phyloP scores from a whole-genome alignment of 2,113 vertebrate genomes.

The Cyanoliseus patagonus region DNA sequence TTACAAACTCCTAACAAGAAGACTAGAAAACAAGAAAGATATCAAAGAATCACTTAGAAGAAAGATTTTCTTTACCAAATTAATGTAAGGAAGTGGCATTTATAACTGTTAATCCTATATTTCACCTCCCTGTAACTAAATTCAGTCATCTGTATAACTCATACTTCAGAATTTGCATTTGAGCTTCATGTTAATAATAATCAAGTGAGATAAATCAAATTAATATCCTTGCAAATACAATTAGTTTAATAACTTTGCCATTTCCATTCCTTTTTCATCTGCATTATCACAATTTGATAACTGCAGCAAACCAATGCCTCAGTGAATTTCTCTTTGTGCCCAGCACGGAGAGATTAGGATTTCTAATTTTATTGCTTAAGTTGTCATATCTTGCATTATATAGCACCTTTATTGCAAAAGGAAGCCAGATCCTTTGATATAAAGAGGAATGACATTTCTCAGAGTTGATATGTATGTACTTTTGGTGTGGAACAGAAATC shows the following conservation, averaged over 20 bases:
- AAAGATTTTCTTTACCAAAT: not conserved
- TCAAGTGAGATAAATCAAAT: constrained; percentile 62
- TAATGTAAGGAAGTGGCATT: not conserved
- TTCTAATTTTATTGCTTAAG: constrained; percentile 47
- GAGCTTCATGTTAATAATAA: constrained; percentile 44
- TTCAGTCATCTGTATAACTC: constrained; percentile 29
- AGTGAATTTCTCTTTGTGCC: constrained; percentile 15
- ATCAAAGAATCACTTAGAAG: not conserved
- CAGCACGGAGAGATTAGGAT: constrained; percentile 17
- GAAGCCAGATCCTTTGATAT: not conserved
- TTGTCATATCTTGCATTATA: constrained; percentile 2
- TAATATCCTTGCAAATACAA: constrained; percentile 54
- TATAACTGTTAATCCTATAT: constrained; percentile 29
- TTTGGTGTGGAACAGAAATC: not conserved
- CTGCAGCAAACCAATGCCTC: not conserved
- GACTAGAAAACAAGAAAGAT: not conserved
- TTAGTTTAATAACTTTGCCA: constrained; percentile 60
- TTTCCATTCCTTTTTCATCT: constrained; percentile 51
- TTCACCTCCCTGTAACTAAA: not conserved
- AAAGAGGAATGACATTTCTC: not conserved
- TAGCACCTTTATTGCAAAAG: constrained; percentile 6
- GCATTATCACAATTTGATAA: constrained; percentile 19
- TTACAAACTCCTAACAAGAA: not conserved
- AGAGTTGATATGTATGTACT: not conserved
- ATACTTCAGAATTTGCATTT: constrained; percentile 40